Percentiles rank a stretch among this genome's conserved stretches.
phyloP scores from a whole-genome alignment of 2,888 invertebrate genomes.

The Epirrita christyi region DNA sequence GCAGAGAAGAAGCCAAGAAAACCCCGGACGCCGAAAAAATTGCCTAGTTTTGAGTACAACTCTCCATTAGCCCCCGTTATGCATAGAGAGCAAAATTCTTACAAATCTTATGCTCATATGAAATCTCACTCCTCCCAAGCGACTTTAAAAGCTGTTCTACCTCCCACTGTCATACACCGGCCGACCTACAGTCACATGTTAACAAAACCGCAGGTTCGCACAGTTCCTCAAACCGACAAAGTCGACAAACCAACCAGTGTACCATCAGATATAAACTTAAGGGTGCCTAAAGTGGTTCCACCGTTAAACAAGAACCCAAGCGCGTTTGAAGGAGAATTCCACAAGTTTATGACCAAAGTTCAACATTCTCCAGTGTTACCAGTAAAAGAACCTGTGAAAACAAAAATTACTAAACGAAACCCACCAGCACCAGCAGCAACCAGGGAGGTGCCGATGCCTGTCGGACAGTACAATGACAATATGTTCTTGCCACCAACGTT shows the following conservation, averaged over 20 bases:
- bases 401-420: constrained; percentile 30
- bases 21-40: constrained; percentile 64
- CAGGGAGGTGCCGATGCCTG: constrained; percentile 48
- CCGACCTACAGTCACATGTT: constrained; percentile 24
- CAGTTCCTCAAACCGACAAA: background rate
- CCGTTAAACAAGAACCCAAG: constrained; percentile 72
- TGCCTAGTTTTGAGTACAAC: constrained; percentile 55
- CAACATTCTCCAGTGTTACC: constrained; percentile 1
- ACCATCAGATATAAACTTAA: constrained; percentile 45
- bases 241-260: background rate
- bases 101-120: constrained; percentile 30
- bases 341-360: constrained; percentile 64
- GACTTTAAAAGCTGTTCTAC: constrained; percentile 2
- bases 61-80: constrained; percentile 65
- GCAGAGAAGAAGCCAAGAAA: constrained; percentile 68
- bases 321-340: constrained; percentile 74
- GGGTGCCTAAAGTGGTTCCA: constrained; percentile 57
- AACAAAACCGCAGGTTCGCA: constrained; percentile 7
- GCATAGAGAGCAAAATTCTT: constrained; percentile 44
- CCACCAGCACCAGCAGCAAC: constrained; percentile 3
- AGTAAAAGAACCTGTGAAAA: constrained; percentile 1
- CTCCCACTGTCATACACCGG: constrained; percentile 12
- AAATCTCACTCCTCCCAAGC: constrained; percentile 25
- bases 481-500: constrained; percentile 56
- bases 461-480: constrained; percentile 73